Percentiles rank a stretch among this genome's conserved stretches.
phyloP scores from a whole-genome alignment of 2,888 invertebrate genomes.

The Adelognathus sp. region DNA sequence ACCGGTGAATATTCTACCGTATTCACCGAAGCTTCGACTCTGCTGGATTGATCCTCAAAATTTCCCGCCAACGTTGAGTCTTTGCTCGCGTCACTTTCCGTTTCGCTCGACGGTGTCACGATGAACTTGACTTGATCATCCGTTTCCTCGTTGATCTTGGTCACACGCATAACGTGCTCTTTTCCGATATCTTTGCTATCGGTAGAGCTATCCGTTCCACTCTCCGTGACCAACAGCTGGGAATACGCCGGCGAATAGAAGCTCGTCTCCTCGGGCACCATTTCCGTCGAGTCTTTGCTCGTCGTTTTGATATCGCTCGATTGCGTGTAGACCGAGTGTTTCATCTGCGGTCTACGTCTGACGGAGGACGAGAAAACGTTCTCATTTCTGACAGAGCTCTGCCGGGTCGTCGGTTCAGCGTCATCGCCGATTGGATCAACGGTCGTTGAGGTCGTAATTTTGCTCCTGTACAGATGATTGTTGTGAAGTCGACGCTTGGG shows the following conservation, averaged over 20 bases:
- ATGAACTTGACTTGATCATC: constrained; percentile 14
- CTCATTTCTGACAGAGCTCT: constrained; percentile 71
- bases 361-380: constrained; percentile 73
- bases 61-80: too few relatives aligned
- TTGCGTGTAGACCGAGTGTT: constrained; percentile 65
- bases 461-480: constrained; percentile 72
- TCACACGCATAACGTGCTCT: constrained; percentile 50
- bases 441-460: constrained; percentile 62
- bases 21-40: constrained; percentile 20
- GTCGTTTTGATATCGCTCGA: constrained; percentile 66
- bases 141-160: constrained; percentile 51
- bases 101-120: neutral
- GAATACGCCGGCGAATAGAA: constrained; percentile 81
- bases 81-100: too few relatives aligned
- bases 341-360: constrained; percentile 71
- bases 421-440: constrained; percentile 6
- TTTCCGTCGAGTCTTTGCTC: constrained; percentile 82
- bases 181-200: constrained; percentile 23
- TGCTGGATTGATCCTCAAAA: constrained; percentile 1
- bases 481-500: constrained; percentile 72
- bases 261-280: constrained; percentile 81
- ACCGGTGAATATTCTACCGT: constrained; percentile 15
- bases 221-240: constrained; percentile 64
- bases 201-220: constrained; percentile 3
- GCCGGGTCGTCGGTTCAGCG: constrained; percentile 23